Conservation (phyloP, 2,888 invertebrate species). For the Parascotia fuliginaria region DNA sequence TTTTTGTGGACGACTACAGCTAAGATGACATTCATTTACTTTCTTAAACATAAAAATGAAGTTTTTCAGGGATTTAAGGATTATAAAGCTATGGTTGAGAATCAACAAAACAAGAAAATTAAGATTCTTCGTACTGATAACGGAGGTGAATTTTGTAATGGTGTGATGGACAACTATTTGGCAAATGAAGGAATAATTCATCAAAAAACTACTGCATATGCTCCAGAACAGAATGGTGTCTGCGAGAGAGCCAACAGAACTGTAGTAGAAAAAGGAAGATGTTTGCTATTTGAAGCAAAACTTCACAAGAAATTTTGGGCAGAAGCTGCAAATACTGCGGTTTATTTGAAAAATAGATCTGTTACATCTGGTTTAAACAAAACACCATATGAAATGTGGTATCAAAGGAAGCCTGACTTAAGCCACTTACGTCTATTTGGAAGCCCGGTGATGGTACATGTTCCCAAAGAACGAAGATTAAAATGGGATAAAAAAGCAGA, state of each 20-base stretch:
- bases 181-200: neutral
- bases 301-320: neutral
- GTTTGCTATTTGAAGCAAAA: neutral
- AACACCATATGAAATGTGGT: neutral
- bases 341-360: neutral
- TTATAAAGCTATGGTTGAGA: neutral
- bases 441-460: neutral
- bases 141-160: neutral
- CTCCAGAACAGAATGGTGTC: constrained; percentile 1
- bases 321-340: neutral
- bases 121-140: neutral
- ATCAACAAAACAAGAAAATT: neutral
- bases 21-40: neutral
- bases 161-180: neutral
- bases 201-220: neutral
- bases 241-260: neutral
- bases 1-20: neutral
- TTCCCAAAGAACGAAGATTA: neutral
- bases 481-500: neutral
- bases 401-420: neutral
- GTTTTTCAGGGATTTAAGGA: neutral
- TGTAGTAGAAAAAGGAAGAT: neutral
- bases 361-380: neutral
- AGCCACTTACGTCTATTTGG: neutral
- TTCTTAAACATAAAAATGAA: neutral